Base-by-base conservation (phyloP, 2,888 invertebrate genomes). In the Entomobrya multifasciata region DNA sequence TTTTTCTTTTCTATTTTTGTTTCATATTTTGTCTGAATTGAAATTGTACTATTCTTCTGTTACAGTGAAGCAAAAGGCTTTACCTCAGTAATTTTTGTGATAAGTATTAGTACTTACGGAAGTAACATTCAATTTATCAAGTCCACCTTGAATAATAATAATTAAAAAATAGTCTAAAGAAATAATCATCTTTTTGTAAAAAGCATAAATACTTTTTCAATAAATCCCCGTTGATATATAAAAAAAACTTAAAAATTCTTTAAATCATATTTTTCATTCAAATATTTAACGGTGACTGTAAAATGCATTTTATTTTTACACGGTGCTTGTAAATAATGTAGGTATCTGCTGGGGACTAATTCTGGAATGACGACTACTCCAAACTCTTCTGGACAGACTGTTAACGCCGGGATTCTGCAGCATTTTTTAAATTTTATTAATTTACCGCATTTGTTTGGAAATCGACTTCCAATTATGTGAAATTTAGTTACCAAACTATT, bases 351-450 rank as follows among this genome's bases (percentile, higher is more conserved):
- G n/a, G 77, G 77, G 25, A 22, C 36, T 41, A 25, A 27, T 11
- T 25, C 62, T 8, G 44, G 25, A 8, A 17, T 70, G 5, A 25
- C 62, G 0, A 17, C 74, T 22, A 20, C 78, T 0, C 20, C 67
- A 8, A 67, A 57, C 10, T 30, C 27, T 30, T 49, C 30, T 41
- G 62, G 36, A 49, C 86, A 72, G 36, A 13, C 47, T n/a, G n/a
- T n/a, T n/a, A n/a, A n/a, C n/a, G n/a, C n/a, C n/a, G n/a, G 86
- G 36, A 86, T 86, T 13, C 79, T 86, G 74, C 86, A 86, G 41
- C 86, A 86, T 74, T 72, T 86, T 13, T 8, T 85, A 27, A 85
- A 85, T 57, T 52, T 84, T 27, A 55, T 84, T 55, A 15, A 25
- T 15, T n/a, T 70, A 6, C 70, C 70, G 5, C 70, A 70, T 25